A percentile compares a stretch with the other conserved stretches of the same genome.
Conservation (phyloP, 2,888 invertebrate genomes). For the Adineta ricciae region DNA sequence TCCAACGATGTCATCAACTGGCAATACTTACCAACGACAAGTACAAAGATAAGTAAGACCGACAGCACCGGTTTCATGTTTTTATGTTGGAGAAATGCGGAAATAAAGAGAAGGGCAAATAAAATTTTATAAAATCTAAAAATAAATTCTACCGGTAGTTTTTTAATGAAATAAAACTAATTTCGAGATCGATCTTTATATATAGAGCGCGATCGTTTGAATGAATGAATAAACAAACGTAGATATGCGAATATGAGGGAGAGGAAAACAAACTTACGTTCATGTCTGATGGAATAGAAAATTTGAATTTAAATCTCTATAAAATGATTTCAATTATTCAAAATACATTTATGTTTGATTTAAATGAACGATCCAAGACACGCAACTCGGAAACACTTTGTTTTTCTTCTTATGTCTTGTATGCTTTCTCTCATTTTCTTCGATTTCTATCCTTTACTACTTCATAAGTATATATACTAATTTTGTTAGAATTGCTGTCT, state of each 20-base stretch:
- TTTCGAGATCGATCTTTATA: not conserved
- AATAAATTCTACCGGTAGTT: not conserved
- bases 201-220: no score
- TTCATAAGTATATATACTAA: not conserved
- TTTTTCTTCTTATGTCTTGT: not conserved
- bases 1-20: not conserved
- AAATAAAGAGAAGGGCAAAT: not conserved
- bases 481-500: not conserved
- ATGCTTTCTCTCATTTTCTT: no score
- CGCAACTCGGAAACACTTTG: not conserved
- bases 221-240: no score
- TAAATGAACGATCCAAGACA: not conserved
- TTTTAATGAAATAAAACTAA: not conserved
- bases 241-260: no score
- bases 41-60: not conserved
- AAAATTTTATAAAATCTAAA: not conserved
- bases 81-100: not conserved
- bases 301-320: not conserved
- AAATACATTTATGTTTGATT: not conserved
- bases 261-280: not conserved
- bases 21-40: not conserved
- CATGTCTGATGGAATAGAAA: not conserved
- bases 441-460: not conserved
- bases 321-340: not conserved
- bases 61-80: not conserved